Percentiles rank a stretch among this genome's conserved stretches.
phyloP scores from a whole-genome alignment of 2,888 invertebrate species.

The Idaea dimidiata region DNA sequence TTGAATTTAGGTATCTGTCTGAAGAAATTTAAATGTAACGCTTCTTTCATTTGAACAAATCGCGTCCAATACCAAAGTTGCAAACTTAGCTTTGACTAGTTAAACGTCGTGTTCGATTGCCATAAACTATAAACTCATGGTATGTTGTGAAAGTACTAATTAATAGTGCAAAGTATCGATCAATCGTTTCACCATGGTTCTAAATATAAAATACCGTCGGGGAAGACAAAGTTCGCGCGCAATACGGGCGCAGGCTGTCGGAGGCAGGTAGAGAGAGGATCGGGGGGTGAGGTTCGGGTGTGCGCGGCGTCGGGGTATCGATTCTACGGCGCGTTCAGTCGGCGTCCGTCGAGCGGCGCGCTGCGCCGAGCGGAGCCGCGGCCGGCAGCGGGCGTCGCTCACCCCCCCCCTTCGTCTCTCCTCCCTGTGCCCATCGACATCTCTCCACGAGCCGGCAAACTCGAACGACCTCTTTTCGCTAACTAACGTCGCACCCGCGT shows the following conservation, averaged over 20 bases:
- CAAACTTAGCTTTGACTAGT: not conserved
- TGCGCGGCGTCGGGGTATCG: slow-evolving; percentile 72
- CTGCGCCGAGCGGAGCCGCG: slow-evolving; percentile 74
- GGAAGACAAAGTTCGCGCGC: slow-evolving; percentile 81
- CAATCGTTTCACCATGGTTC: slow-evolving; percentile 79
- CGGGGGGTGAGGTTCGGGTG: slow-evolving; percentile 56
- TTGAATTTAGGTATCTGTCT: not conserved
- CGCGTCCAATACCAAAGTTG: not conserved
- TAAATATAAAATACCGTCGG: slow-evolving; percentile 79
- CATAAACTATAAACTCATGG: not conserved
- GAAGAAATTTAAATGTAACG: not conserved
- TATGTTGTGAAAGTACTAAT: slow-evolving; percentile 68
- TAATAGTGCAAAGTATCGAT: slow-evolving; percentile 79
- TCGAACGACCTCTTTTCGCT: slow-evolving; percentile 78
- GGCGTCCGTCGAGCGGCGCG: slow-evolving; percentile 79
- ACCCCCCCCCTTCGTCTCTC: slow-evolving; percentile 49
- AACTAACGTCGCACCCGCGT: slow-evolving; percentile 75
- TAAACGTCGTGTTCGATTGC: not conserved
- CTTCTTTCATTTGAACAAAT: not conserved
- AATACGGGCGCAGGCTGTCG: slow-evolving; percentile 70
- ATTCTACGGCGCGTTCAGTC: slow-evolving; percentile 77
- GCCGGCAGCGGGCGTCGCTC: slow-evolving; percentile 69
- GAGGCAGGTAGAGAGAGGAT: slow-evolving; percentile 39
- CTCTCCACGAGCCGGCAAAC: slow-evolving; percentile 74
- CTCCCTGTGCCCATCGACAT: slow-evolving; percentile 45